These are phyloP conservation scores for Muntiacus reevesi DNA, from an alignment of 2,113 vertebrate genomes.

Conservation along the genomic window DNA sequence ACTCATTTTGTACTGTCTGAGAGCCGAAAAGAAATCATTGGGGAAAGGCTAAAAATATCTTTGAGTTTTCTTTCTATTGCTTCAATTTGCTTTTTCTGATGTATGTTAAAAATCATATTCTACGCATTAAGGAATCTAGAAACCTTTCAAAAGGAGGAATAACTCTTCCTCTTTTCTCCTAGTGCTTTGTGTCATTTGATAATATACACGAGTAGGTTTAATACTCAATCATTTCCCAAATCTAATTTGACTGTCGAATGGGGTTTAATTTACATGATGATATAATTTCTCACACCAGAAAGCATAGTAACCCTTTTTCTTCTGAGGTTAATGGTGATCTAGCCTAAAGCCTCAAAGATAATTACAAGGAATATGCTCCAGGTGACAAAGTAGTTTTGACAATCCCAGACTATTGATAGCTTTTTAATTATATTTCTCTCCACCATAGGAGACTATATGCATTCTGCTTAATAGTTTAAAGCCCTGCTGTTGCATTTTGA, in stretches of 20 bases:
- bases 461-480: conserved; percentile 74
- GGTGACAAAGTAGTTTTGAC: conserved; percentile 82
- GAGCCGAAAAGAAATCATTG: conserved; percentile 53
- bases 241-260: conserved; percentile 82
- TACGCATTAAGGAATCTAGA: not conserved
- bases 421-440: conserved; percentile 82
- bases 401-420: conserved; percentile 77
- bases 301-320: conserved; percentile 79
- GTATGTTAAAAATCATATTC: conserved; percentile 39
- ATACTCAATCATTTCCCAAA: conserved; percentile 79
- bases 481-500: conserved; percentile 43
- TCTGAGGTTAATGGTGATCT: conserved; percentile 83
- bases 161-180: conserved; percentile 19
- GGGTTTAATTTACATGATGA: conserved; percentile 83
- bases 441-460: conserved; percentile 55
- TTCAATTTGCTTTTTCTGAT: conserved; percentile 59
- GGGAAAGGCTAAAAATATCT: conserved; percentile 70
- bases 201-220: conserved; percentile 79
- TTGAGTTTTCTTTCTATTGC: conserved; percentile 55
- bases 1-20: conserved; percentile 66
- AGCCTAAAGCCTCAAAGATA: conserved; percentile 81
- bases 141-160: conserved; percentile 36
- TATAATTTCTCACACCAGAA: conserved; percentile 84
- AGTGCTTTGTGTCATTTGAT: conserved; percentile 67
- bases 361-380: conserved; percentile 81